Conservation (phyloP, 2,888 invertebrate genomes). For the Biston stratarius region DNA sequence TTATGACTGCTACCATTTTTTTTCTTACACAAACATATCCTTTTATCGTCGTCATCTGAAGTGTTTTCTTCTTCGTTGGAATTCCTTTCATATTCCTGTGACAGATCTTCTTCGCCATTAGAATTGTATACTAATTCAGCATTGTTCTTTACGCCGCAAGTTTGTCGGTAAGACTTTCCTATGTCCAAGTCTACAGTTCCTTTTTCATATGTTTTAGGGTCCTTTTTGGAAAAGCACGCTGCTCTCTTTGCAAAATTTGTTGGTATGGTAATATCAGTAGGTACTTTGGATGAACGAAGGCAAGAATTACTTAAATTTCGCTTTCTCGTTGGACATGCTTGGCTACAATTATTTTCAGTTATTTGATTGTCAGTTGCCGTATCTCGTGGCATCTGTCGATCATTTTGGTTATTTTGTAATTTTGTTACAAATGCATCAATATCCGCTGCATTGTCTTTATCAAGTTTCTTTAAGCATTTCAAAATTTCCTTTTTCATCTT, state of each 20-base stretch:
- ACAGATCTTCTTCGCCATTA: background rate
- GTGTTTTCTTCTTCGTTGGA: background rate
- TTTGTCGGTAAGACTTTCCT: background rate
- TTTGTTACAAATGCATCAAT: conserved; percentile 57
- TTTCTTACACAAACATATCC: conserved; percentile 1
- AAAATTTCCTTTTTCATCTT: conserved; percentile 62
- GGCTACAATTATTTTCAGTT: background rate
- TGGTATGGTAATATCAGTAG: background rate
- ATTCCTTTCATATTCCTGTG: too few relatives aligned
- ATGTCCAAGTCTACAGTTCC: background rate
- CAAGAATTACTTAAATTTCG: background rate
- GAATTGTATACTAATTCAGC: background rate
- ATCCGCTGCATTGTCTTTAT: conserved; percentile 42
- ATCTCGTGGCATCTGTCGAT: conserved; percentile 46
- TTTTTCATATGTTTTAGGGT: background rate
- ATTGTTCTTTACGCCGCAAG: background rate
- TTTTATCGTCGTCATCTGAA: background rate
- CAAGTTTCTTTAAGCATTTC: conserved; percentile 56
- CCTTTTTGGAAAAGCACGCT: background rate
- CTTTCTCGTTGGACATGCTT: background rate
- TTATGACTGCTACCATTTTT: background rate
- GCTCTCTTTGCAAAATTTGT: background rate
- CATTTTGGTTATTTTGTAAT: conserved; percentile 52
- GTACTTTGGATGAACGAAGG: background rate
- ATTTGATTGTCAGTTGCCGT: background rate